Base-by-base conservation (phyloP, 2,797 vertebrate species). In the Xenopus petersii region DNA sequence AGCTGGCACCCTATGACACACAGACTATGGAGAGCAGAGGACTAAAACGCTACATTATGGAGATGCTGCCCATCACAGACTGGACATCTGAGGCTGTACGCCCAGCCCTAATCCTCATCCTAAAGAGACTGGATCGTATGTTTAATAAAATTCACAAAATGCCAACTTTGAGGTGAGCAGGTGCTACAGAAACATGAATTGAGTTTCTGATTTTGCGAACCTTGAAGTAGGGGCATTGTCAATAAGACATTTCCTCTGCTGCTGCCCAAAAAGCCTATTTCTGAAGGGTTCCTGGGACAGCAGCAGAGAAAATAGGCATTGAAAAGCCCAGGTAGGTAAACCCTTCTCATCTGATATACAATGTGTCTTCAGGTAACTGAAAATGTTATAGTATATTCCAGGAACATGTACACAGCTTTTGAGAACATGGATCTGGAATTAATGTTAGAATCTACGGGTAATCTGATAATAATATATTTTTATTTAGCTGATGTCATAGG, bases 101-200 rank as follows among this genome's bases (percentile, higher is more conserved):
- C 46, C 97, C 98, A 2, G 97, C 97, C 78, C 96, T 99, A 79
- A 98, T 99, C 87, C 96, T 99, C 84, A 99, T 99, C 87, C 85
- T 99, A 81, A 99, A 99, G 91, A 91, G 98, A 86, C 81, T 99
- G 87, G 98, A 99, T 88, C 95, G 98, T 90, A 99, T 99, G 97
- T 99, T 99, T 92, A 99, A 98, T 95, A 99, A 99, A 91, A 99
- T 99, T 85, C 98, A 99, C 92, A 99, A 99, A 92, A 99, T 99
- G 98, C 98, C 98, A 67, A 99, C 98, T 85, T 83, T 99, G 93
- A 98, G 98, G 98, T 99, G 91, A 96, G 91, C 80, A 74, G 75
- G 79, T 84, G 59, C 59, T 75, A 75, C 9, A 70, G 80, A 76
- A 87, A 80, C 75, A 71, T 71, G 71, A 61, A 73, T 82, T 81